Evolutionary conservation across 2,888 invertebrate species (phyloP).

Genomic region (Micoletzkya japonica): DNA sequence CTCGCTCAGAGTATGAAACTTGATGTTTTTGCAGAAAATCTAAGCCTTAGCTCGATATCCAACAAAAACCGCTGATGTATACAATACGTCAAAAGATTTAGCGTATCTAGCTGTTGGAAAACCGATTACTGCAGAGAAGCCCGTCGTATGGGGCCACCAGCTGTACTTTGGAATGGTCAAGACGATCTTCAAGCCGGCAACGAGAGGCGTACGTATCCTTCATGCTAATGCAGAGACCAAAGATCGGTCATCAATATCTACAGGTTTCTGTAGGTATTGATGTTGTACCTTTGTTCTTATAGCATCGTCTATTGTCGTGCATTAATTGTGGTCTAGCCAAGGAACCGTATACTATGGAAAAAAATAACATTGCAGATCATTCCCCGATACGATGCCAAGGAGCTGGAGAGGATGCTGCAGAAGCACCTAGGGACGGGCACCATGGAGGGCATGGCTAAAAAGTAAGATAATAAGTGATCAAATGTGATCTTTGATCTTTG

Average conservation of each 20-base stretch:
- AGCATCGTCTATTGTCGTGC: no score
- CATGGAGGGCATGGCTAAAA: neutral
- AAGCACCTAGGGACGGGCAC: constrained; percentile 14
- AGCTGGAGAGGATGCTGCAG: constrained; percentile 8
- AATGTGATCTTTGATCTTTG: constrained; percentile 5
- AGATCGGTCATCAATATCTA: no score
- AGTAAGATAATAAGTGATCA: constrained; percentile 1
- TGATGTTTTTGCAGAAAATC: no score
- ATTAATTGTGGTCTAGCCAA: no score
- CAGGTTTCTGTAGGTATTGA: no score
- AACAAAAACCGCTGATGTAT: neutral
- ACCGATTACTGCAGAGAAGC: neutral
- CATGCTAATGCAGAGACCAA: no score
- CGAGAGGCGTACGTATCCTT: no score
- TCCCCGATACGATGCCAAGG: constrained; percentile 17
- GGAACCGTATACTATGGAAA: no score
- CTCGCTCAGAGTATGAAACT: constrained; percentile 20
- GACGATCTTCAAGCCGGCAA: constrained; percentile 18
- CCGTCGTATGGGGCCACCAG: constrained; percentile 26
- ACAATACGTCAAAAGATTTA: neutral
- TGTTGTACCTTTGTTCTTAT: no score
- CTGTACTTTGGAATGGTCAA: constrained; percentile 17
- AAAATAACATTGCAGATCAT: neutral
- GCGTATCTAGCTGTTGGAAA: no score
- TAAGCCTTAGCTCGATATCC: no score